Percentiles rank a stretch among this genome's conserved stretches.
These are phyloP conservation scores for Scaptodrosophila lebanonensis DNA, from an alignment of 1,140 invertebrate species.

Conservation along the genomic window DNA sequence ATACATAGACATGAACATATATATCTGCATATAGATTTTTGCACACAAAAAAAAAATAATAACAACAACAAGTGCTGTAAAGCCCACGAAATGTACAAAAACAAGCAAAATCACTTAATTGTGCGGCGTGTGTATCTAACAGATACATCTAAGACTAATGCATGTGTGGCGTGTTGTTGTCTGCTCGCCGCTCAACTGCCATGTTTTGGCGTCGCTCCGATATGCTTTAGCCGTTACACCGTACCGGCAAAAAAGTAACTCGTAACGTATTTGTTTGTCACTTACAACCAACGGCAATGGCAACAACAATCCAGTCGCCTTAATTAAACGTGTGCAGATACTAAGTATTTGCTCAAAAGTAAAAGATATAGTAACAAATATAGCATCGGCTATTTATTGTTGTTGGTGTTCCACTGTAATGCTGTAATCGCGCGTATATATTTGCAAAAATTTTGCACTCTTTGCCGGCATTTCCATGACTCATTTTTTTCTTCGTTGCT, in stretches of 20 bases:
- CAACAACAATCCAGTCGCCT: conserved; percentile 21
- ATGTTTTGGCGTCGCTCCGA: conserved; percentile 22
- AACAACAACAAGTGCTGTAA: background rate
- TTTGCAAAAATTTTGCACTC: conserved; percentile 24
- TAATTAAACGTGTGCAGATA: conserved; percentile 49
- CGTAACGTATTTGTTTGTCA: conserved; percentile 34
- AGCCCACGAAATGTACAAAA: conserved; percentile 52
- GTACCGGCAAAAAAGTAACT: conserved; percentile 21
- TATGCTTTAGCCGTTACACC: no score
- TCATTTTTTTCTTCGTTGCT: conserved; percentile 25
- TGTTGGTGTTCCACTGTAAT: no score
- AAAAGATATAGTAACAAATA: no score
- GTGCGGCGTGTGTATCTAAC: conserved; percentile 43
- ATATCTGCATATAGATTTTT: conserved; percentile 26
- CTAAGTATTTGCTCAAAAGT: no score
- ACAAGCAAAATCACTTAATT: conserved; percentile 64
- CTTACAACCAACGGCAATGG: conserved; percentile 5
- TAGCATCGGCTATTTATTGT: no score
- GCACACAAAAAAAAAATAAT: conserved; percentile 33
- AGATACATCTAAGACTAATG: conserved; percentile 55
- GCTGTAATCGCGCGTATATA: background rate
- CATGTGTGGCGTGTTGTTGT: conserved; percentile 48
- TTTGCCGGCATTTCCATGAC: conserved; percentile 24
- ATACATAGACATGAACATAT: conserved; percentile 23
- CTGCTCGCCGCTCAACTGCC: conserved; percentile 31